Conservation (phyloP, 2,113 vertebrate genomes). For the Riparia riparia region DNA sequence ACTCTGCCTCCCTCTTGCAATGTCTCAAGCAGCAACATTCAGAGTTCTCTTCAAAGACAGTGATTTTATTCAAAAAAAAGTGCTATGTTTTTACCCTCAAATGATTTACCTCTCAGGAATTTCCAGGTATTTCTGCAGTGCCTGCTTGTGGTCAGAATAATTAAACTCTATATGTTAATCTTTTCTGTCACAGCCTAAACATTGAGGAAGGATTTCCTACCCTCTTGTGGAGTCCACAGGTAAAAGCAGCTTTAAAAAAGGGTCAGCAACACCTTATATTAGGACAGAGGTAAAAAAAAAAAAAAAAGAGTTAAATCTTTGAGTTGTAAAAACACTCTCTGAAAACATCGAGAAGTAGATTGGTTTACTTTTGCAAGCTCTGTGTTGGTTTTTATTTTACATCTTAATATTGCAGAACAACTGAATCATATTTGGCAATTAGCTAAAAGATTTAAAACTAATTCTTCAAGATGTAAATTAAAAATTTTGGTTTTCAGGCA, state of each 20-base stretch:
- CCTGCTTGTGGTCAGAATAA: not conserved
- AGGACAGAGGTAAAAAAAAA: rapidly evolving
- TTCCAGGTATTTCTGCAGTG: not conserved
- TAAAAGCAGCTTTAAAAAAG: not conserved
- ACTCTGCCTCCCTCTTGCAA: not conserved
- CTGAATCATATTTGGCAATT: not conserved
- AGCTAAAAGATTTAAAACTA: not conserved
- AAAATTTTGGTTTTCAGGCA: not conserved
- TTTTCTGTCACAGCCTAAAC: not conserved
- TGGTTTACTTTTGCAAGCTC: not conserved
- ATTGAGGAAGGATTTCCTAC: not conserved
- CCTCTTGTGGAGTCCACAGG: conserved; percentile 6
- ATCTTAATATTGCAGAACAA: not conserved
- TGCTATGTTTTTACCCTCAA: not conserved
- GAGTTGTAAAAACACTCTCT: not conserved
- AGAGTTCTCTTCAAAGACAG: not conserved
- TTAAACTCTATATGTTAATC: not conserved
- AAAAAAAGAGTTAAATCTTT: not conserved
- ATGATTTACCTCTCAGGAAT: not conserved
- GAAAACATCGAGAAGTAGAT: not conserved
- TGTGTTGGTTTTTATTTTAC: not conserved
- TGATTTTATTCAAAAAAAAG: not conserved
- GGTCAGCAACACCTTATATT: not conserved
- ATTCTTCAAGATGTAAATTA: not conserved
- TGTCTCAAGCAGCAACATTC: not conserved